Evolutionary conservation across 2,797 vertebrate genomes (phyloP), one percentile per base, ranked within the genome.

Genomic region (Diceros bicornis): DNA sequence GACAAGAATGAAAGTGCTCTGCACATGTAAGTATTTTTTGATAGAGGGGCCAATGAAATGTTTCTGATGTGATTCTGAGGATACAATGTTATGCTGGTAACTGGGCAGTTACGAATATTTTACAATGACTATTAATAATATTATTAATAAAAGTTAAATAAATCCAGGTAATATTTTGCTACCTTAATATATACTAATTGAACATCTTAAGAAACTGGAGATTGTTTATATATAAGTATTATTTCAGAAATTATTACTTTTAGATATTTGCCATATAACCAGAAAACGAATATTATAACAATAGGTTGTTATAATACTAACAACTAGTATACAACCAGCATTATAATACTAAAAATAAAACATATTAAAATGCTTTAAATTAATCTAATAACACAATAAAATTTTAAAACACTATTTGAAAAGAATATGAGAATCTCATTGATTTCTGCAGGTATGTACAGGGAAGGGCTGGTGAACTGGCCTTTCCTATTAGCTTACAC

Each of bases 241-340:
- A 50, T 61, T 66, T 87, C 32, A 95, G 85, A 84, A 75, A 93
- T 57, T n/a, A 78, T 91, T 92, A 91, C 16, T 82, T 89, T 94
- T 81, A 97, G 66, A 55, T 89, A 94, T 92, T 89, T 97, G 18
- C 13, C 50, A 68, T 37, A 81, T 96, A 96, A 81, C 25, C 32
- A 97, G 21, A 83, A 96, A 93, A 89, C 64, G 8, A 96, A 23
- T 71, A 86, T 69, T 71, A 91, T 2, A 89, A 87, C 34, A 85
- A 66, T 57, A 20, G 21, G 16, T 20, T 93, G 71, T 27, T 90
- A 68, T 47, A 91, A 64, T 47, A 90, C 4, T 66, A 92, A 71
- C 44, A 86, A 25, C 14, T 52, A 61, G 16, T 27, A 89, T 92
- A 88, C 21, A 69, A 81, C 69, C 68, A 50, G 27, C 41, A 57